phyloP scores from a whole-genome alignment of 1,140 invertebrate genomes.

The Brachionus paranguensis region DNA sequence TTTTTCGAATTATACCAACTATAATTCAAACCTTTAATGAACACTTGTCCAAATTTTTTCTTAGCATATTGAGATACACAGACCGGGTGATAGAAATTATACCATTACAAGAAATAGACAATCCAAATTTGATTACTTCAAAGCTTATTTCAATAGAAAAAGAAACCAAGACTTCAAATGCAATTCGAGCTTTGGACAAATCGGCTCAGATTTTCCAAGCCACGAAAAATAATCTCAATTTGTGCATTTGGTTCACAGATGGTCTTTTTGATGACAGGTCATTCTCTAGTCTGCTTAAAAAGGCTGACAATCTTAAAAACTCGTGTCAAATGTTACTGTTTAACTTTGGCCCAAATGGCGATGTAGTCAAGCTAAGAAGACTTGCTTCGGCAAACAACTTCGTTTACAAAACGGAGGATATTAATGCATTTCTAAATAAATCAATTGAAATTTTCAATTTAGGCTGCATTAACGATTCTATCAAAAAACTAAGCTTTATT shows the following conservation, averaged over 20 bases:
- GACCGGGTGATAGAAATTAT: neutral
- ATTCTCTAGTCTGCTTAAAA: neutral
- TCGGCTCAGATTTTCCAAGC: neutral
- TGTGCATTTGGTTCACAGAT: conserved; percentile 20
- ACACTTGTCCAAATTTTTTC: neutral
- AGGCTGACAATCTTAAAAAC: neutral
- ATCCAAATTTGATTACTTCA: neutral
- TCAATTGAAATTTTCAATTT: neutral
- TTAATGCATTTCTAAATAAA: neutral
- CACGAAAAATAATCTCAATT: neutral
- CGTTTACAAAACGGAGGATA: neutral
- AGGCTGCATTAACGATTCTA: neutral
- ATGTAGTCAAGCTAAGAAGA: neutral
- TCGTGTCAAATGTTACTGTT: neutral
- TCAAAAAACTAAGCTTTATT: neutral
- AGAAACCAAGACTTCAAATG: neutral
- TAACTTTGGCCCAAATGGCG: neutral
- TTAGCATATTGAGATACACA: neutral
- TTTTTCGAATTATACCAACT: neutral
- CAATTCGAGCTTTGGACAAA: neutral
- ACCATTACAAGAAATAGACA: neutral
- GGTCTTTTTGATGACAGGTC: neutral
- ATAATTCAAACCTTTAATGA: neutral
- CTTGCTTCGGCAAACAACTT: neutral
- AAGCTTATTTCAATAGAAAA: neutral